These are phyloP conservation scores for Apostichopus japonicus DNA, from an alignment of 35 echinoderm and acorn worm genomes.

Conservation along the genomic window DNA sequence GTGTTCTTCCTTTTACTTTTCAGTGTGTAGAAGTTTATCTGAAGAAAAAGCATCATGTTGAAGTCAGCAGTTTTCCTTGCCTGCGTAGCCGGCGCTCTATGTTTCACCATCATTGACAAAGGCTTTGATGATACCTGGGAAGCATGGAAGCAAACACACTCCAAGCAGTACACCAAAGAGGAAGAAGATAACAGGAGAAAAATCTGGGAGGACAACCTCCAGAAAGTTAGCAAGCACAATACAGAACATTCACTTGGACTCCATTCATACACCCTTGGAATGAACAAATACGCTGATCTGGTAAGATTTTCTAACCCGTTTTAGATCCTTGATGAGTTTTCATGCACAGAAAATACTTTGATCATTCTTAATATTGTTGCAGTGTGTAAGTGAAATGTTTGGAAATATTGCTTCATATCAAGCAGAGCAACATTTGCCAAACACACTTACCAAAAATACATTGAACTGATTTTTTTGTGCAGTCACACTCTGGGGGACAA, in stretches of 20 bases:
- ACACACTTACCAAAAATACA: too few species aligned
- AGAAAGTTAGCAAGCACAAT: constrained; percentile 55
- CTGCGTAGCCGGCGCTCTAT: not conserved
- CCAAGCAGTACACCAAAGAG: constrained; percentile 31
- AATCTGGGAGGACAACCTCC: constrained; percentile 67
- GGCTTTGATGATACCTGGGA: constrained; percentile 45
- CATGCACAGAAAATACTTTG: too few species aligned
- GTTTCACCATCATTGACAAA: constrained; percentile 48
- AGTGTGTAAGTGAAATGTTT: too few species aligned
- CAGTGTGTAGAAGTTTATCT: too few species aligned
- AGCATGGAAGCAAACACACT: constrained; percentile 55
- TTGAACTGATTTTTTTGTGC: too few species aligned
- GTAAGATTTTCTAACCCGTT: constrained; percentile 19
- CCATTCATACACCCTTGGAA: constrained; percentile 59
- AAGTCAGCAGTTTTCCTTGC: constrained; percentile 33
- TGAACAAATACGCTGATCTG: constrained; percentile 65
- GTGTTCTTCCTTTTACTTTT: too few species aligned
- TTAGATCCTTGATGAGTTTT: too few species aligned
- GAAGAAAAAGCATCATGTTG: constrained; percentile 4
- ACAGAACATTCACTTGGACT: constrained; percentile 37
- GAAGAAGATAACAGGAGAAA: constrained; percentile 53
- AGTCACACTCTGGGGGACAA: too few species aligned
- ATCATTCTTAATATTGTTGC: too few species aligned
- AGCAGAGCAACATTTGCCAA: too few species aligned
- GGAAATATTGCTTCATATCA: too few species aligned